phyloP scores from a whole-genome alignment of 2,797 vertebrate genomes.

The Phyllotis vaccarum region DNA sequence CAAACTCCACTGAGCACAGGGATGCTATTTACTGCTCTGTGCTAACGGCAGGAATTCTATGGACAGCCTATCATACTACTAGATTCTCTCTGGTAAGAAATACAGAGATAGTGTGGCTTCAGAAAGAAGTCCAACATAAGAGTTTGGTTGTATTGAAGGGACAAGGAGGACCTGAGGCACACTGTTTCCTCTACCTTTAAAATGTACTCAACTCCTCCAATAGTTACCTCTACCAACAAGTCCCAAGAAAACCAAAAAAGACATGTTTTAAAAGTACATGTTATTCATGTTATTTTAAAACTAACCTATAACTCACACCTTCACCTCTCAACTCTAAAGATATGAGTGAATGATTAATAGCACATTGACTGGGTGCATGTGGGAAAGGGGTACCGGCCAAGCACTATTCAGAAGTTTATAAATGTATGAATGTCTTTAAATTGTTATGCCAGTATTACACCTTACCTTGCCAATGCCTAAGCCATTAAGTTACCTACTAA shows the following conservation, averaged over 20 bases:
- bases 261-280: background rate
- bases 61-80: background rate
- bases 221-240: constrained; percentile 12
- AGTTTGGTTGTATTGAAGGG: background rate
- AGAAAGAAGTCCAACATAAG: background rate
- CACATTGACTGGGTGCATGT: background rate
- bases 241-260: constrained; percentile 32
- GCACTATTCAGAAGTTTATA: background rate
- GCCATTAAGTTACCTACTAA: background rate
- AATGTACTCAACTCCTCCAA: background rate
- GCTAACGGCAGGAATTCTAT: background rate
- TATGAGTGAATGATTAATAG: background rate
- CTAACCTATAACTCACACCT: background rate
- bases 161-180: background rate
- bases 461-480: constrained; percentile 20
- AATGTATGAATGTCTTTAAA: background rate
- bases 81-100: background rate
- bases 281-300: background rate
- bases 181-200: background rate
- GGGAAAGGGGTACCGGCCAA: background rate
- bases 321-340: background rate
- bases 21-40: background rate
- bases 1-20: background rate
- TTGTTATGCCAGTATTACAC: background rate
- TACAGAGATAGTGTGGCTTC: background rate